Evolutionary conservation across 2,113 vertebrate genomes (phyloP), one percentile per base, ranked within the genome.

Genomic region (Nothobranchius furzeri): DNA sequence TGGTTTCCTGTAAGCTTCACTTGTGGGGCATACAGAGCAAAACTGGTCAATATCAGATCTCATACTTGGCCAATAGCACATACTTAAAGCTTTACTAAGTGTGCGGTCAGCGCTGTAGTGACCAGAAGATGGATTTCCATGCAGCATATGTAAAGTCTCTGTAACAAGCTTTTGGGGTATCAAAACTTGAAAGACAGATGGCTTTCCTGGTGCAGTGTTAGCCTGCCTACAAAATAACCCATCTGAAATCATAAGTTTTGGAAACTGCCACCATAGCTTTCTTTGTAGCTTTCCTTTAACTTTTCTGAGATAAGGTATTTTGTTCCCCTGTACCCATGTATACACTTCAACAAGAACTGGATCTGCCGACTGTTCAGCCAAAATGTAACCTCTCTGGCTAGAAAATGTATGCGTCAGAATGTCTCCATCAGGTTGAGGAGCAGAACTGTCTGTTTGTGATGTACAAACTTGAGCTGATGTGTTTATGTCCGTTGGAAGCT

Each of bases 231-330:
- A 48, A n/a, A 48, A 1, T 20, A 20, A 20, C 20, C 20, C 20
- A 20, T 20, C 20, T 20, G 20, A 20, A 20, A 20, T 20, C 15
- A 48, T 7, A 15, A 48, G 14, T 6, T 48, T 48, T 15, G 14
- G 47, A n/a, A 48, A 48, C 47, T 48, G 47, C 47, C 47, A 57
- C 54, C 54, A 57, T 0, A 57, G 36, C 40, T 57, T 57, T 57
- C 36, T 40, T 14, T 40, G 54, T 17, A n/a, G 0, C 40, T n/a
- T 40, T n/a, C 36, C 54, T 40, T 40, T 57, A 9, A 40, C 15
- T 1, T 53, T 11, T 57, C 35, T 57, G 7, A 57, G 15, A 8
- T n/a, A 53, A 12, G 51, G 25, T 13, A 1, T 35, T 57, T 57
- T 57, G 1, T 57, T 17, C 4, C 40, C 17, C 12, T 57, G 15